Conservation (phyloP, 1,140 invertebrate species). For the Lanistes nyassanus region DNA sequence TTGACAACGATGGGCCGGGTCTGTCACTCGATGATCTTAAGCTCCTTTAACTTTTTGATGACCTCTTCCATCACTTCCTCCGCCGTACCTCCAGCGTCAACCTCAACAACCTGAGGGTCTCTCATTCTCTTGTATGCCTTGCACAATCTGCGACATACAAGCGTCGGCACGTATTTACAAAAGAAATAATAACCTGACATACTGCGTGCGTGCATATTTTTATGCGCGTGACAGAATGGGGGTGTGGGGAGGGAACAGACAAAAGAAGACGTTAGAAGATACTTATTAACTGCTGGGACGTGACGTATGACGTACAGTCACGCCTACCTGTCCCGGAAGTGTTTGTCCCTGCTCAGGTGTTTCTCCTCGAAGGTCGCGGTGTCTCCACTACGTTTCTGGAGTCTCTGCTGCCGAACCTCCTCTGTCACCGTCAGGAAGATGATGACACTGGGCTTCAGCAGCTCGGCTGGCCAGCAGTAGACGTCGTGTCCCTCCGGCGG, state of each 20-base stretch:
- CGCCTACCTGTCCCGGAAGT: constrained; percentile 50
- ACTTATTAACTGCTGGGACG: too few relatives aligned
- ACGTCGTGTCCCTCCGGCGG: constrained; percentile 36
- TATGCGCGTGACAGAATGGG: too few relatives aligned
- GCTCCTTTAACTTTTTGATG: constrained; percentile 9
- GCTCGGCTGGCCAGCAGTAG: constrained; percentile 50
- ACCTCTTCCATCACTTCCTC: constrained; percentile 32
- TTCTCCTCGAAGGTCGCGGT: constrained; percentile 47
- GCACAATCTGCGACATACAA: constrained; percentile 37
- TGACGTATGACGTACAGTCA: too few relatives aligned
- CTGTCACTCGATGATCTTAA: too few relatives aligned
- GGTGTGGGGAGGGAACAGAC: too few relatives aligned
- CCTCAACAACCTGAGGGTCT: constrained; percentile 36
- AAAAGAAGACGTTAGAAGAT: too few relatives aligned
- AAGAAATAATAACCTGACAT: too few relatives aligned
- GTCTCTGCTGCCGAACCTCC: constrained; percentile 41
- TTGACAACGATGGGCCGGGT: too few relatives aligned
- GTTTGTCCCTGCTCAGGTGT: constrained; percentile 38
- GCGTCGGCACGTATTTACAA: neutral
- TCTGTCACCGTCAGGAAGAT: constrained; percentile 52
- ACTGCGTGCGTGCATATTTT: too few relatives aligned
- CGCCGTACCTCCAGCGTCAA: constrained; percentile 39
- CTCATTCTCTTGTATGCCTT: constrained; percentile 42
- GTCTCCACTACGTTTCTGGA: constrained; percentile 28
- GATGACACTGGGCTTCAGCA: constrained; percentile 44